Conservation (phyloP, 2,113 vertebrate species). For the Centropus bengalensis region DNA sequence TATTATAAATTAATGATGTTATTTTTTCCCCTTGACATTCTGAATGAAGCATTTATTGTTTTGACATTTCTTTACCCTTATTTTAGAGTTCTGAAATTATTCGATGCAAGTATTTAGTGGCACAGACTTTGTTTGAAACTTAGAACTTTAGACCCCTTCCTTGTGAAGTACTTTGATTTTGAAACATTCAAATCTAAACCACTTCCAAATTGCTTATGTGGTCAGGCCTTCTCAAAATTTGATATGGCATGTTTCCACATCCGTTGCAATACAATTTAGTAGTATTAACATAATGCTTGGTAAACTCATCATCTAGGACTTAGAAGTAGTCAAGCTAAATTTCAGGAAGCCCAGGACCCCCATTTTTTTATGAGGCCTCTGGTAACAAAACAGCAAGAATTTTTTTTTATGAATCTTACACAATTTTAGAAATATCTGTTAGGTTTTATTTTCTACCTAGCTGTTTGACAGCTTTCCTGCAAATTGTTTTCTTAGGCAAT, state of each 20-base stretch:
- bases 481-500: neutral
- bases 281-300: neutral
- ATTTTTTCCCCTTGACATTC: neutral
- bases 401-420: neutral
- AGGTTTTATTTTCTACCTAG: neutral
- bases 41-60: neutral
- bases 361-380: neutral
- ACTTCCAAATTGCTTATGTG: neutral
- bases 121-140: neutral
- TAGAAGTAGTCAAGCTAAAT: neutral
- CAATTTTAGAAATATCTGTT: neutral
- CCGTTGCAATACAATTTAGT: neutral
- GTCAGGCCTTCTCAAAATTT: neutral
- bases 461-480: neutral
- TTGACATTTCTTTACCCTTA: neutral
- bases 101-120: neutral
- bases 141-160: neutral
- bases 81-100: neutral
- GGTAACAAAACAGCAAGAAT: neutral
- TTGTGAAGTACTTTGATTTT: neutral
- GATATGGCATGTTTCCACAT: neutral
- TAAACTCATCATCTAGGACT: neutral
- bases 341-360: neutral
- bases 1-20: neutral
- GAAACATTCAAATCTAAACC: neutral